phyloP scores from a whole-genome alignment of 2,113 vertebrate genomes.

The Tylochromis polylepis region DNA sequence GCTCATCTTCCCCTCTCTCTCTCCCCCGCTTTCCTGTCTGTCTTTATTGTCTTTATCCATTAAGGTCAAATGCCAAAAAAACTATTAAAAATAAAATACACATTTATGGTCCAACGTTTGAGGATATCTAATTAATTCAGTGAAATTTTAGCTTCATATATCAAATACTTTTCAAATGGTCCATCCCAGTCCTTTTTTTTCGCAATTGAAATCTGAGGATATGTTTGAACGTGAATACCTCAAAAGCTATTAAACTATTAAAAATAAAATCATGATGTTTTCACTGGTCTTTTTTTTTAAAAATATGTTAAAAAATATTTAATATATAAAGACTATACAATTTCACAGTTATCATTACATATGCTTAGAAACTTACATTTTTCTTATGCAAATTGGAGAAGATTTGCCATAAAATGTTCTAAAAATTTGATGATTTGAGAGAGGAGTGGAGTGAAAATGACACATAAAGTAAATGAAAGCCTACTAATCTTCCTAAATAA shows the following conservation, averaged over 20 bases:
- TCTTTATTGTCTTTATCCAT: not conserved
- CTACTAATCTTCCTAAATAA: not conserved
- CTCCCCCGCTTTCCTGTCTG: not conserved
- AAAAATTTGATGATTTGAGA: not conserved
- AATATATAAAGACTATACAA: not conserved
- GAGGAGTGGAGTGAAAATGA: not conserved
- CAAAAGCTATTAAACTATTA: not conserved
- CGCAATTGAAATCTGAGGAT: not conserved
- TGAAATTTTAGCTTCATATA: not conserved
- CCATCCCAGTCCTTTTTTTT: not conserved
- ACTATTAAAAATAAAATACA: not conserved
- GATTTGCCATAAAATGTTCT: not conserved
- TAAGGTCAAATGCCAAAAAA: not conserved
- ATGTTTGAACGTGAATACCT: not conserved
- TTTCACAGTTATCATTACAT: not conserved
- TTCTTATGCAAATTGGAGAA: not conserved
- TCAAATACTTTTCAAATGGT: not conserved
- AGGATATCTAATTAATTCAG: not conserved
- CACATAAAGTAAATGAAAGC: not conserved
- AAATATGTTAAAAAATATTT: not conserved
- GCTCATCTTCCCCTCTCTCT: not conserved
- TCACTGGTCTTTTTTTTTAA: not conserved
- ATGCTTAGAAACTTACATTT: not conserved
- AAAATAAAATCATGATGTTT: not conserved
- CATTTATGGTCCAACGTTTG: not conserved